Evolutionary conservation across 2,113 vertebrate genomes (phyloP), one percentile per base, ranked within the genome.

Genomic region (Callorhinus ursinus): DNA sequence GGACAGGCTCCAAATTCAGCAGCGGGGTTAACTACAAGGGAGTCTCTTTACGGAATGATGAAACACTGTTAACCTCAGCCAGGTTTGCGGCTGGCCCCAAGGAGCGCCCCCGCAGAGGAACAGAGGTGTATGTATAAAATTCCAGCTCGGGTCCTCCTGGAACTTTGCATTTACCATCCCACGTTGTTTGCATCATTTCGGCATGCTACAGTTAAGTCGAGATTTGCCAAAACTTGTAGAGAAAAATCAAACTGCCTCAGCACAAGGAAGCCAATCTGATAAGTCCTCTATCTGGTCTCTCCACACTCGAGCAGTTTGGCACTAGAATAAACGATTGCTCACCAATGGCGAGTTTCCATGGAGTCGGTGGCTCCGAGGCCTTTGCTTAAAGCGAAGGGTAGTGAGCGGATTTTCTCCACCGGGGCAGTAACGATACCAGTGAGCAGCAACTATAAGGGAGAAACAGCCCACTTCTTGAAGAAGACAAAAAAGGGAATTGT

Each of bases 41-140:
- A 81, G 42, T 36, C 69, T 92, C 72, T 90, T 88, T 87, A 63
- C 67, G 55, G 90, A 84, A 84, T 21, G 90, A 90, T 84, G 36
- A 92, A 82, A 90, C 93, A 53, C 1, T 0, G 2, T 65, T 90
- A 81, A 72, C 71, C 82, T 81, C 76, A 69, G 87, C 46, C 49
- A 49, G 24, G 18, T 90, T 81, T 77, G 55, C 21, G 71, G 24
- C 80, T 57, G 69, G 57, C 31, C 65, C 85, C 15, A 14, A 31
- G 79, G 26, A 84, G 18, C 5, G 1, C 42, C 90, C 42, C 57
- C 19, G 33, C 33, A 21, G 24, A 59, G 53, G 42, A 49, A 46
- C 61, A 57, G 15, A 26, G 59, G 42, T 69, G 42, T 55, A 0
- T 7, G 4, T 21, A 55, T 71, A 53, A 72, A 90, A 93, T 76